Evolutionary conservation across 2,888 invertebrate genomes (phyloP).

Genomic region (Theretra japonica): DNA sequence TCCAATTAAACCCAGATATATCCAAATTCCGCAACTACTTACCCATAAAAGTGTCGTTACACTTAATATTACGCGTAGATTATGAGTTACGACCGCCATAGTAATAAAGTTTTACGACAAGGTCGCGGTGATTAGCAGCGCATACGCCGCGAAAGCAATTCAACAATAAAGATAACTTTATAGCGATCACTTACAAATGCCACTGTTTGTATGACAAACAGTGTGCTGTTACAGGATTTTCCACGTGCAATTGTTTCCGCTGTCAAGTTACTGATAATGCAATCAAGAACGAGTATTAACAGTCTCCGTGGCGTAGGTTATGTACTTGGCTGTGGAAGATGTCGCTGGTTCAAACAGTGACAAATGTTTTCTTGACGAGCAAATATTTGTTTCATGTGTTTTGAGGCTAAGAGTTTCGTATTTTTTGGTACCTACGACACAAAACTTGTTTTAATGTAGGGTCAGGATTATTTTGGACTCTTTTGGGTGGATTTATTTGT

Average conservation of each 20-base stretch:
- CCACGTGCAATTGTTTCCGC: neutral
- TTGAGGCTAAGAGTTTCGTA: neutral
- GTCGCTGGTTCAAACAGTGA: no score
- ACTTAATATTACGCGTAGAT: neutral
- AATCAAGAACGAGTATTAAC: no score
- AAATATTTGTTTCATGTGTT: neutral
- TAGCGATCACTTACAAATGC: conserved; percentile 29
- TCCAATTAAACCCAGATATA: no score
- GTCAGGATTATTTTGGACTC: no score
- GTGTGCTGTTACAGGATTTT: neutral
- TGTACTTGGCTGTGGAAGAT: no score
- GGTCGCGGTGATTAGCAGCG: conserved; percentile 35
- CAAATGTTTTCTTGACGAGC: neutral
- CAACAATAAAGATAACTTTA: conserved; percentile 38
- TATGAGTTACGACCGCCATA: conserved; percentile 15
- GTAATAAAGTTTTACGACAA: conserved; percentile 38
- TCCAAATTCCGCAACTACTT: neutral
- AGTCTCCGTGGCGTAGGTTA: no score
- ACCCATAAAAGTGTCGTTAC: neutral
- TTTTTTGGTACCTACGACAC: neutral
- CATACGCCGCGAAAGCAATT: conserved; percentile 25
- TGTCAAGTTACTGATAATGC: neutral
- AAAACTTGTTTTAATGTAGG: neutral
- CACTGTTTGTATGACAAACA: conserved; percentile 35
- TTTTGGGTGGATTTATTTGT: no score